Evolutionary conservation across 2,888 invertebrate species (phyloP).

Genomic region (Criorhina ranunculi): DNA sequence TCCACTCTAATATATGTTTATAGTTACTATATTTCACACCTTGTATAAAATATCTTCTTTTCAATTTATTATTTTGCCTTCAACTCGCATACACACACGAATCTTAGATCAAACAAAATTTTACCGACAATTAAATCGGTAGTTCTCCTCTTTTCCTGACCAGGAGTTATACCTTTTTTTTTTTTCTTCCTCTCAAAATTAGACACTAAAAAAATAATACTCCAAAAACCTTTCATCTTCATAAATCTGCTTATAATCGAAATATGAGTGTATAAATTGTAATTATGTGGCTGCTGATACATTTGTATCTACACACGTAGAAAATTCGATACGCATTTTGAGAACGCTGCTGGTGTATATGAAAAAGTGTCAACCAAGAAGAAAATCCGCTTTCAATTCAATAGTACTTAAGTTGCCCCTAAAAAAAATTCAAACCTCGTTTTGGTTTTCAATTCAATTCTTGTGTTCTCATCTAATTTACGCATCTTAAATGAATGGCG

Average conservation of each 20-base stretch:
- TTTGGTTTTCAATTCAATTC: conserved; percentile 49
- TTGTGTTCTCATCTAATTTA: conserved; percentile 59
- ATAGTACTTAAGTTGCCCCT: conserved; percentile 18
- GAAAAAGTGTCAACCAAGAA: conserved; percentile 50
- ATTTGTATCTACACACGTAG: conserved; percentile 33
- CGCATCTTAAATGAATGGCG: conserved; percentile 37
- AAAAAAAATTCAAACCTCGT: conserved; percentile 24
- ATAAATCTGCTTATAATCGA: conserved; percentile 70
- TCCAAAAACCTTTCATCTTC: conserved; percentile 46
- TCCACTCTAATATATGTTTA: conserved; percentile 45
- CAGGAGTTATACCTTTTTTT: conserved; percentile 35
- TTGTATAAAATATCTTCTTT: conserved; percentile 71
- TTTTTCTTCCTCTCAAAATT: neutral
- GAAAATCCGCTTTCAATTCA: conserved; percentile 49
- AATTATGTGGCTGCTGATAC: conserved; percentile 61
- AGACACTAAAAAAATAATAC: conserved; percentile 2
- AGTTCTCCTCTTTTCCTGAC: neutral
- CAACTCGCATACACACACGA: conserved; percentile 18
- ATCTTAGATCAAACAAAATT: conserved; percentile 53
- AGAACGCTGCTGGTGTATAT: conserved; percentile 3
- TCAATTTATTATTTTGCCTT: conserved; percentile 62
- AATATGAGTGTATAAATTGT: conserved; percentile 63
- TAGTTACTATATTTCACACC: conserved; percentile 73
- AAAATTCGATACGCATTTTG: conserved; percentile 40
- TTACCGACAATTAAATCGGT: conserved; percentile 57